Evolutionary conservation across 53 echinoderm and acorn worm species (phyloP).

Genomic region (Holothuria leucospilota): DNA sequence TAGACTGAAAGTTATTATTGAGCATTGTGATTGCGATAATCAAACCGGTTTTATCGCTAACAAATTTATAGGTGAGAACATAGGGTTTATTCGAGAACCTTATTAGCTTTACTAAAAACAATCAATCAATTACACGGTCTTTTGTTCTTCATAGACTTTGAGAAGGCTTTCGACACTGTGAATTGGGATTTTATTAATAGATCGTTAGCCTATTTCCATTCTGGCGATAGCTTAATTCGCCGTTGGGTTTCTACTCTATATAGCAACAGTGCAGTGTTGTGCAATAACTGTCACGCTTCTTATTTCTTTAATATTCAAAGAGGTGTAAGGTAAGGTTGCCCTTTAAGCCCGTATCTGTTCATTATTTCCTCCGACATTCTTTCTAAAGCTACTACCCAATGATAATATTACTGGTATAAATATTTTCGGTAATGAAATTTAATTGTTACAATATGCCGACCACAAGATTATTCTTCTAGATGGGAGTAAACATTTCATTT

Average conservation of each 20-base stretch:
- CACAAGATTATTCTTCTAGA: too few species aligned
- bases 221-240: slow-evolving; percentile 34
- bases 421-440: too few species aligned
- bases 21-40: slow-evolving; percentile 39
- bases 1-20: slow-evolving; percentile 53
- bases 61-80: slow-evolving; percentile 67
- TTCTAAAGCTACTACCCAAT: too few species aligned
- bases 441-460: too few species aligned
- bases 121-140: slow-evolving; percentile 31
- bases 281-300: slow-evolving; percentile 40
- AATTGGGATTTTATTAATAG: slow-evolving; percentile 40
- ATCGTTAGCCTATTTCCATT: slow-evolving; percentile 26
- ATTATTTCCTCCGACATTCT: too few species aligned
- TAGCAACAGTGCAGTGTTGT: slow-evolving; percentile 15
- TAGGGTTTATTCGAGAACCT: slow-evolving; percentile 53
- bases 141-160: slow-evolving; percentile 44
- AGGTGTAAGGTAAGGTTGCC: too few species aligned
- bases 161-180: too few species aligned
- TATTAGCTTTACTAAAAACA: slow-evolving; percentile 24
- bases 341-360: too few species aligned
- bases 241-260: slow-evolving; percentile 38
- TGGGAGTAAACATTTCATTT: too few species aligned
- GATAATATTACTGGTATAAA: too few species aligned
- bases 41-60: slow-evolving; percentile 65
- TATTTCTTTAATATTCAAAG: too few species aligned